phyloP scores from a whole-genome alignment of 2,113 vertebrate genomes.

The Amia ocellicauda region DNA sequence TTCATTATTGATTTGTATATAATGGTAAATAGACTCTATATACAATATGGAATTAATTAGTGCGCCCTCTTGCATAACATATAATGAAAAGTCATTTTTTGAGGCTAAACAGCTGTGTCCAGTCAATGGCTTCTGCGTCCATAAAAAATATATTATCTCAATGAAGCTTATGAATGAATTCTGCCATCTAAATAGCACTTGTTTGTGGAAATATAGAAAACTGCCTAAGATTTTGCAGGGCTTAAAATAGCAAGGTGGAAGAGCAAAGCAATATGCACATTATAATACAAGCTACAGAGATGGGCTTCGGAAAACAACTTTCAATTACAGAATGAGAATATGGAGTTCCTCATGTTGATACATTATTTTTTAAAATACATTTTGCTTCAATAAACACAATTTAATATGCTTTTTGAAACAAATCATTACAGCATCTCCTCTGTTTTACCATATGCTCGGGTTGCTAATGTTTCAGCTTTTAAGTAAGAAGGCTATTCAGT shows the following conservation, averaged over 20 bases:
- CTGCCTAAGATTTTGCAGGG: not conserved
- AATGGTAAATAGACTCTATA: not conserved
- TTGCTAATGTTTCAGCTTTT: constrained; percentile 2
- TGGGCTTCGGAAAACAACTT: not conserved
- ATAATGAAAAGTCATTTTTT: not conserved
- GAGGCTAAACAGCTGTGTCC: constrained; percentile 7
- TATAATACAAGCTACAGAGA: not conserved
- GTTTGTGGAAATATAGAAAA: not conserved
- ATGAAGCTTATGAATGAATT: not conserved
- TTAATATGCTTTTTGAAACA: not conserved
- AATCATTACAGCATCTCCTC: not conserved
- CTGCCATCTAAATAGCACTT: not conserved
- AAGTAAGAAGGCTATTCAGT: not conserved
- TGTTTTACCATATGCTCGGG: not conserved
- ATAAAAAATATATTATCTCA: not conserved
- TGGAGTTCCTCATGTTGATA: not conserved
- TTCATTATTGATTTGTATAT: constrained; percentile 12
- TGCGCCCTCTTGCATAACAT: constrained; percentile 7
- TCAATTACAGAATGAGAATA: not conserved
- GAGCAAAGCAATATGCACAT: not conserved
- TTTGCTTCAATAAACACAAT: constrained; percentile 9
- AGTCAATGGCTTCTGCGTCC: not conserved
- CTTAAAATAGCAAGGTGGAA: not conserved
- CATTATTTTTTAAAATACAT: not conserved
- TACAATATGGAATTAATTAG: constrained; percentile 11